Conservation (phyloP, 2,888 invertebrate species). For the Caenorhabditis imperialis region DNA sequence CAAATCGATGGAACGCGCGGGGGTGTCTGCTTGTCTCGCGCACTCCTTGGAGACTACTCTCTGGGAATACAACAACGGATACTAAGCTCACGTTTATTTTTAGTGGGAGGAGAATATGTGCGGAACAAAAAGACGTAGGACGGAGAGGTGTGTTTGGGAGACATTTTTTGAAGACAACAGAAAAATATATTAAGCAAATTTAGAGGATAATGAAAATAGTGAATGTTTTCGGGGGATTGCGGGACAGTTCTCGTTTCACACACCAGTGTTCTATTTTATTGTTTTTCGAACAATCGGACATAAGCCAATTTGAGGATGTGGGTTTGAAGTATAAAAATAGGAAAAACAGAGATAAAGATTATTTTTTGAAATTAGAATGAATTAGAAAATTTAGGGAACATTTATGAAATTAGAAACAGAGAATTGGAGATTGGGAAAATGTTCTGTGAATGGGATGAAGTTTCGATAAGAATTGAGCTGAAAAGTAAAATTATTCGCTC, state of each 20-base stretch:
- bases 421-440: neutral
- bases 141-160: too few relatives aligned
- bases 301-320: conserved; percentile 10
- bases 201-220: neutral
- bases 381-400: neutral
- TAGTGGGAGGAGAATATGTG: neutral
- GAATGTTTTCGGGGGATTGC: neutral
- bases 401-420: conserved; percentile 1
- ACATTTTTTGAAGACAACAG: neutral
- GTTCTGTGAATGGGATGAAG: neutral
- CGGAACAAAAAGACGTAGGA: neutral
- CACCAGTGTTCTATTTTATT: conserved; percentile 47
- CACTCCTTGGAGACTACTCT: conserved; percentile 43
- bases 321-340: neutral
- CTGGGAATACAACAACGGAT: too few relatives aligned
- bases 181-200: neutral
- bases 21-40: conserved; percentile 1
- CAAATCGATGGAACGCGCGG: neutral
- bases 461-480: conserved; percentile 29
- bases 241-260: conserved; percentile 1
- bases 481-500: neutral
- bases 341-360: conserved; percentile 2
- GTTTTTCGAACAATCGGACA: conserved; percentile 44
- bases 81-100: conserved; percentile 23
- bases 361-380: neutral